Evolutionary conservation across 2,888 invertebrate species (phyloP).

Genomic region (Amphipyra berbera): DNA sequence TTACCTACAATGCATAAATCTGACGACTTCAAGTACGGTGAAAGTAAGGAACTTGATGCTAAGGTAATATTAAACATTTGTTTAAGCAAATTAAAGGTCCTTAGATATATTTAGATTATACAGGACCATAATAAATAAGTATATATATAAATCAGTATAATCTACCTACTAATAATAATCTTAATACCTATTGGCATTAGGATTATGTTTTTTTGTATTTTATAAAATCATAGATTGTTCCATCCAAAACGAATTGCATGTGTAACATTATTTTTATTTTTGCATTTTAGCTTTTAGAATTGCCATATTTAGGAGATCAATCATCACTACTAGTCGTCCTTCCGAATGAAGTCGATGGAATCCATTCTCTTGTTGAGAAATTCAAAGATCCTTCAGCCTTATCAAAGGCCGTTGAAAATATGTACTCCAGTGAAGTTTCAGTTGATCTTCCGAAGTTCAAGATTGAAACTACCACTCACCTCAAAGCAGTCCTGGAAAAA

Average conservation of each 20-base stretch:
- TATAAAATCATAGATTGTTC: too few relatives aligned
- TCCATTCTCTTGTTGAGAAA: conserved; percentile 90
- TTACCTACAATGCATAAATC: conserved; percentile 92
- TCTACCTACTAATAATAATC: too few relatives aligned
- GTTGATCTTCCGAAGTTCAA: conserved; percentile 94
- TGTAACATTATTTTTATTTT: conserved; percentile 1
- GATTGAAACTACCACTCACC: conserved; percentile 92
- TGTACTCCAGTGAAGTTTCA: conserved; percentile 87
- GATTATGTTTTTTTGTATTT: neutral
- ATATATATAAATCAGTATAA: too few relatives aligned
- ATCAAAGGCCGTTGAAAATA: conserved; percentile 76
- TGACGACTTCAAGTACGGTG: conserved; percentile 78
- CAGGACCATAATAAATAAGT: too few relatives aligned
- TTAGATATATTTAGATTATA: too few relatives aligned
- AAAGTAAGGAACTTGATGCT: conserved; percentile 74
- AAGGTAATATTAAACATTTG: conserved; percentile 64
- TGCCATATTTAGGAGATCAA: conserved; percentile 92
- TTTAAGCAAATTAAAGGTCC: neutral
- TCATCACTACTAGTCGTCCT: conserved; percentile 93
- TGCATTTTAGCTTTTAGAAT: conserved; percentile 90
- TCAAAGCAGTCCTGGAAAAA: conserved; percentile 89
- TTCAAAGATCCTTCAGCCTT: conserved; percentile 83
- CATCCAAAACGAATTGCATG: too few relatives aligned
- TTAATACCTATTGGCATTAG: neutral
- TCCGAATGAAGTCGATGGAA: conserved; percentile 92